phyloP scores from a whole-genome alignment of 2,797 vertebrate genomes.

The Ciconia nigra region DNA sequence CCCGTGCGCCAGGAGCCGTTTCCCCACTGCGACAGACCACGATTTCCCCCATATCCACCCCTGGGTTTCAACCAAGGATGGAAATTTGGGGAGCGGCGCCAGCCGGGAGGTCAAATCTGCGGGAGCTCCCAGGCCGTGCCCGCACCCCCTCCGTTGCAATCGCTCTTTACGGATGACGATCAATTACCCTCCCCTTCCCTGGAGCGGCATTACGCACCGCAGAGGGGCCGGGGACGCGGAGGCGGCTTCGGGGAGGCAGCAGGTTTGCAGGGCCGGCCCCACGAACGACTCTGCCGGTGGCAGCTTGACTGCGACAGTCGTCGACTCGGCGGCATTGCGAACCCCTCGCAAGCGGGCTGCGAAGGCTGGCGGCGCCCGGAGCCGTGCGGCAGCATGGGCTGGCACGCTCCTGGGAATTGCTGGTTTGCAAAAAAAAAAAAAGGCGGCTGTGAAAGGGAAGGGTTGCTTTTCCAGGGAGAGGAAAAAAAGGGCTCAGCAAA shows the following conservation, averaged over 20 bases:
- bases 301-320: background rate
- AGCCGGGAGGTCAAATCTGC: background rate
- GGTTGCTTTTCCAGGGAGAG: background rate
- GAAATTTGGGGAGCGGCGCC: background rate
- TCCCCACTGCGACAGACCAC: accelerated
- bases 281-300: background rate
- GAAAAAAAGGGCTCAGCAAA: background rate
- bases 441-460: background rate
- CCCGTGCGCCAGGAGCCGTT: background rate
- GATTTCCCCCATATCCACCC: accelerated
- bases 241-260: background rate
- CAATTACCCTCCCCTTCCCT: background rate
- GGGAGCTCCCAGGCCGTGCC: accelerated
- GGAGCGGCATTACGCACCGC: accelerated
- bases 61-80: background rate
- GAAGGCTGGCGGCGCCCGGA: background rate
- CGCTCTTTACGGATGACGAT: accelerated
- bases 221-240: background rate
- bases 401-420: background rate
- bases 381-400: accelerated
- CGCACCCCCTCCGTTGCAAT: no score
- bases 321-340: no score
- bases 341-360: background rate
- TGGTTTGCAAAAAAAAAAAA: background rate
- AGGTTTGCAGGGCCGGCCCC: background rate